Percentiles rank a stretch among this genome's conserved stretches.
Evolutionary conservation across 2,888 invertebrate species (phyloP).

Genomic region (Limenitis camilla): DNA sequence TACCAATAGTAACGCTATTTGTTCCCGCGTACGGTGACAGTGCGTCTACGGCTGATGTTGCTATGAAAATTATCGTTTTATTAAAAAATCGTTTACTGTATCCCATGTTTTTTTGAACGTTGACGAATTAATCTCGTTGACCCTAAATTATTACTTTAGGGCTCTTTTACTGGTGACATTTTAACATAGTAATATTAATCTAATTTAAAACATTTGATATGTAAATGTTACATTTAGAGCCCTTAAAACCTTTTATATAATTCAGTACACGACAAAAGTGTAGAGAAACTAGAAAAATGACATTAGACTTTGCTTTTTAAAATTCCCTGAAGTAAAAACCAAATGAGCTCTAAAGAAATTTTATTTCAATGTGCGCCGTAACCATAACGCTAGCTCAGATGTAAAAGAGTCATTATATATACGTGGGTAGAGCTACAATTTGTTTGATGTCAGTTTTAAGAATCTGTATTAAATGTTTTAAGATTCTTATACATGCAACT

Average conservation of each 20-base stretch:
- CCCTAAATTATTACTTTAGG: no score
- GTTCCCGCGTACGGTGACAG: no score
- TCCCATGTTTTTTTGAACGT: no score
- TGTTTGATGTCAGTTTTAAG: background rate
- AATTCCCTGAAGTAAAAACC: slow-evolving; percentile 4
- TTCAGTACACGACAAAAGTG: slow-evolving; percentile 1
- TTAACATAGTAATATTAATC: no score
- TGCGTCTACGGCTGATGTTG: no score
- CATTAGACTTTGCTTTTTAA: slow-evolving; percentile 5
- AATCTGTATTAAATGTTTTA: background rate
- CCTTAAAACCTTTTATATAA: slow-evolving; percentile 2
- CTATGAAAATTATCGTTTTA: no score
- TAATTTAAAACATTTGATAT: no score
- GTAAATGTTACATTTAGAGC: no score
- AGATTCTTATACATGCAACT: background rate
- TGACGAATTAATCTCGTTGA: no score
- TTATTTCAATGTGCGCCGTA: slow-evolving; percentile 2
- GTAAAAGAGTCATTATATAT: slow-evolving; percentile 56
- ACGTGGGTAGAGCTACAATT: slow-evolving; percentile 22
- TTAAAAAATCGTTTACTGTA: no score
- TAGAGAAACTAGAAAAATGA: slow-evolving; percentile 3
- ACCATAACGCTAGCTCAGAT: background rate
- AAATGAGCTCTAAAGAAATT: slow-evolving; percentile 6
- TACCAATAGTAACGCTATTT: no score
- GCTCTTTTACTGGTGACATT: no score